A percentile compares a stretch with the other conserved stretches of the same genome.
Evolutionary conservation across 2,888 invertebrate genomes (phyloP).

Genomic region (Zele albiditarsus): DNA sequence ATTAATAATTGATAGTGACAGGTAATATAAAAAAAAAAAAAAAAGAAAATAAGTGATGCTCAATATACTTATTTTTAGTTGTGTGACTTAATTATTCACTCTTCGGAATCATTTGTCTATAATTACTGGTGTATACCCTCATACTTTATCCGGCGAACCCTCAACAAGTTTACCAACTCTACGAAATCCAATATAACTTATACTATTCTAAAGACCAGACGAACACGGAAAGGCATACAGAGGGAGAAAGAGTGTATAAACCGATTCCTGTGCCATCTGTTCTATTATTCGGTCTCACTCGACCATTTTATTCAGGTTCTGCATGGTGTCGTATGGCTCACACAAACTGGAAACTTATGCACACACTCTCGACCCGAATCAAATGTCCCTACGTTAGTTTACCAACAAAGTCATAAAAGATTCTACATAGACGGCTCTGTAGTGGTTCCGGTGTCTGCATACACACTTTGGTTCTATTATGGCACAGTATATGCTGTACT

Average conservation of each 20-base stretch:
- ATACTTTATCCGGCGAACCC: conserved; percentile 5
- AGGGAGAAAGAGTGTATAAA: conserved; percentile 22
- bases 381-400: conserved; percentile 37
- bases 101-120: too few species aligned
- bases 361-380: conserved; percentile 38
- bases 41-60: too few species aligned
- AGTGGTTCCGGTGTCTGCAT: conserved; percentile 20
- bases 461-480: too few species aligned
- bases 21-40: too few species aligned
- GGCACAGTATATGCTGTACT: neutral
- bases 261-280: conserved; percentile 34
- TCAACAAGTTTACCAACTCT: conserved; percentile 45
- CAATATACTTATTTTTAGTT: too few species aligned
- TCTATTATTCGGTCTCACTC: conserved; percentile 27
- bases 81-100: too few species aligned
- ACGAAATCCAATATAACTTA: conserved; percentile 44
- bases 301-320: conserved; percentile 2
- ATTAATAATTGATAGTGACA: too few species aligned
- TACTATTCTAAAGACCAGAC: conserved; percentile 17
- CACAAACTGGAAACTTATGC: conserved; percentile 28
- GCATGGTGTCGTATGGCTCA: conserved; percentile 15
- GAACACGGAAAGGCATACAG: neutral
- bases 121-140: conserved; percentile 8
- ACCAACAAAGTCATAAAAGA: conserved; percentile 41
- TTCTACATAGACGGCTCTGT: neutral